Conservation (phyloP, 2,797 vertebrate genomes). For the Dipus sagitta region DNA sequence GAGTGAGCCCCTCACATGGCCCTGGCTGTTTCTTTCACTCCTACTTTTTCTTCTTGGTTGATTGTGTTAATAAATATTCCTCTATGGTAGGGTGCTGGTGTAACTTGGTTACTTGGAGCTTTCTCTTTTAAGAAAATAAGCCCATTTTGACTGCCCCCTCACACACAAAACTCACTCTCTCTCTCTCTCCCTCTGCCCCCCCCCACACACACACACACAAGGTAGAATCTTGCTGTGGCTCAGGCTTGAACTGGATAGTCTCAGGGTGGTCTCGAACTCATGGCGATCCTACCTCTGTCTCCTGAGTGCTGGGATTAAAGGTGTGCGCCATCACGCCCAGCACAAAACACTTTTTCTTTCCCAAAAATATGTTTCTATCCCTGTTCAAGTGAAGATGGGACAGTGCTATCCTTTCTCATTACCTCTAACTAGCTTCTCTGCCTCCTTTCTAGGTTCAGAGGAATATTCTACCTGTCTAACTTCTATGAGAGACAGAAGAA, state of each 20-base stretch:
- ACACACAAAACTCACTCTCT: too few relatives aligned
- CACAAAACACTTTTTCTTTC: background rate
- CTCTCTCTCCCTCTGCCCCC: too few relatives aligned
- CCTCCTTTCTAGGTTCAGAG: conserved; percentile 67
- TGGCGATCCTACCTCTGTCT: background rate
- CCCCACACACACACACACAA: too few relatives aligned
- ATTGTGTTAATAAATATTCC: background rate
- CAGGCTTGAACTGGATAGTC: too few relatives aligned
- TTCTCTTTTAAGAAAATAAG: background rate
- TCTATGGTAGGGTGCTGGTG: background rate
- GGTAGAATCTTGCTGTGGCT: too few relatives aligned
- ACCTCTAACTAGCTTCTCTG: conserved; percentile 53
- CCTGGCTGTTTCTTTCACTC: background rate
- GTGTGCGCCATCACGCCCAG: background rate
- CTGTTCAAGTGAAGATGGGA: background rate
- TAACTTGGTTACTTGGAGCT: background rate
- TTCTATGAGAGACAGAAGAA: conserved; percentile 5
- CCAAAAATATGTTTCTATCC: conserved; percentile 17
- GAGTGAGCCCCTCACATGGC: background rate
- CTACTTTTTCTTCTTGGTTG: conserved; percentile 8
- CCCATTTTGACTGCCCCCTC: too few relatives aligned
- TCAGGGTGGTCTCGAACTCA: background rate
- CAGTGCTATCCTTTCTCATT: background rate
- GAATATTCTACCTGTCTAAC: conserved; percentile 13
- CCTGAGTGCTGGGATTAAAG: too few relatives aligned